A percentile compares a stretch with the other conserved stretches of the same genome.
phyloP scores from a whole-genome alignment of 2,888 invertebrate species.

The Drosophila nigritarsus region DNA sequence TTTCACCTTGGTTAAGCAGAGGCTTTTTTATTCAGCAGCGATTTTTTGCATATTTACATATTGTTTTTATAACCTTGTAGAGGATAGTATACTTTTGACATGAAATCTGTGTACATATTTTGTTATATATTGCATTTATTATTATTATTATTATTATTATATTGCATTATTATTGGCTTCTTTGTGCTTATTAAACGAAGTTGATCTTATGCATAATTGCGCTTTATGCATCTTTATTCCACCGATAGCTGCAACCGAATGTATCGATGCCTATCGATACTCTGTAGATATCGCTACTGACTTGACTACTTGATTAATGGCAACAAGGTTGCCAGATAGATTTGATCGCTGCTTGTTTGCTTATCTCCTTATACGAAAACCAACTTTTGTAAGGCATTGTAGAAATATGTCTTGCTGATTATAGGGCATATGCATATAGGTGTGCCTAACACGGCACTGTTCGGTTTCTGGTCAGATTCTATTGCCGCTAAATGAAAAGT shows the following conservation, averaged over 20 bases:
- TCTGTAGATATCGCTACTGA: not conserved
- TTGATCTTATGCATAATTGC: not conserved
- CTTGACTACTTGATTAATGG: not conserved
- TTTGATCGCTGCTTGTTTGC: not conserved
- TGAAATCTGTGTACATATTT: not conserved
- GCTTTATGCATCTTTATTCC: not conserved
- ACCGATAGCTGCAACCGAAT: not conserved
- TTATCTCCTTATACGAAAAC: not conserved
- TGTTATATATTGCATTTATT: not conserved
- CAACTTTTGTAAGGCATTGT: not conserved
- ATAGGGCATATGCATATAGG: not conserved
- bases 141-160: no score
- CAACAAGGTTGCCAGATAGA: no score
- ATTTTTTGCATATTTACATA: not conserved
- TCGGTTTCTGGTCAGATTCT: conserved; percentile 13
- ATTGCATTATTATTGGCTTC: not conserved
- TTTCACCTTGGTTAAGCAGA: not conserved
- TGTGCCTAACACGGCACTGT: not conserved
- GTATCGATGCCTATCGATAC: not conserved
- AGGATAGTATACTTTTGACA: not conserved
- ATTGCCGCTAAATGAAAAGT: conserved; percentile 58
- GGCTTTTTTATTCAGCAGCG: not conserved
- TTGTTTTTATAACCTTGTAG: not conserved
- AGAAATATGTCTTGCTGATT: not conserved
- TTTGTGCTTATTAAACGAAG: not conserved